Base-by-base conservation (phyloP, 2,888 invertebrate species). In the Clistopyga incitator region DNA sequence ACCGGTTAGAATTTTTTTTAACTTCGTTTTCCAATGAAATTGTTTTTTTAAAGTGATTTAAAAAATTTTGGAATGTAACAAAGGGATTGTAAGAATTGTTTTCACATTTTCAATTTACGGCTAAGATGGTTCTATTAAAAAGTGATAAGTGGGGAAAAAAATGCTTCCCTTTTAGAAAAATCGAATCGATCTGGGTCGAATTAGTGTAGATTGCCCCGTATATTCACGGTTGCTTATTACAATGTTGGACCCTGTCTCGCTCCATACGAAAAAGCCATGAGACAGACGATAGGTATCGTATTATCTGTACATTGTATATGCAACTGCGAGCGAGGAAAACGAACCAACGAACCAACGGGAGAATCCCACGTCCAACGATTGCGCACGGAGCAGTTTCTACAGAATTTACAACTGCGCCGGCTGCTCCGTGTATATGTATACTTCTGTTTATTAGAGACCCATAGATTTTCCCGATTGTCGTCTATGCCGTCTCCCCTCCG, bases 321-420 rank as follows among this genome's bases (percentile, higher is more conserved):
- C 54, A n/a, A 56, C 42, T 11, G 56, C 34, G n/a, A 59, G 18
- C 59, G 29, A 45, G 25, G 45, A 15, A 68, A 64, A 34, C 25
- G 23, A 64, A 77, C 34, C n/a, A 20, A 38, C 56, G 50, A 64
- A 77, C 45, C 20, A 20, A 25, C 56, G 42, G 15, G 74, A 70
- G 52, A 74, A 68, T 78, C n/a, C n/a, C 18, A 18, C 70, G 50
- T 54, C 34, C 15, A 15, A 45, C 61, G 47, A 64, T 45, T 25
- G 59, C 64, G 50, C 23, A n/a, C 38, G 2, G 74, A 8, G 68
- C 65, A 78, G 68, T 78, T 82, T 68, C 61, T 15, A 65, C 25
- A 38, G 6, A 82, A 82, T 82, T 82, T 78, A 74, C 68, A 77
- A 50, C 71, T 70, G 78, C 52, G 38, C 70, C 78, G 61, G 74